Conservation (phyloP, 37 sponge, comb jelly and placozoan species). For the Amphimedon queenslandica region DNA sequence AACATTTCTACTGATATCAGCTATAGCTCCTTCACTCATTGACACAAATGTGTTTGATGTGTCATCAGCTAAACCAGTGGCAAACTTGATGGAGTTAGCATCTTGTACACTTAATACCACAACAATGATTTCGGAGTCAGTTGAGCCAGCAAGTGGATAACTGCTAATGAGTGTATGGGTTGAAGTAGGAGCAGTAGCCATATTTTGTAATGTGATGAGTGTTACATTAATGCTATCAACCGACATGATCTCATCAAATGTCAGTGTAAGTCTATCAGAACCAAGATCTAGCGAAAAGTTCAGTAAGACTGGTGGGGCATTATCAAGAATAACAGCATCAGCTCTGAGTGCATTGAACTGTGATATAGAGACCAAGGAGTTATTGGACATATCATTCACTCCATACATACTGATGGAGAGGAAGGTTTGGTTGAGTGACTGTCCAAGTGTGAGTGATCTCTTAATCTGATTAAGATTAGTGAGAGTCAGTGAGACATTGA, state of each 20-base stretch:
- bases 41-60: conserved; percentile 53
- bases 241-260: conserved; percentile 74
- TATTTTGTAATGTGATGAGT: conserved; percentile 57
- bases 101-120: conserved; percentile 53
- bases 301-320: conserved; percentile 56
- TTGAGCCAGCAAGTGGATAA: conserved; percentile 15
- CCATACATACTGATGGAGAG: conserved; percentile 30
- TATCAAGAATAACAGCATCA: conserved; percentile 40
- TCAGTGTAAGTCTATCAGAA: conserved; percentile 38
- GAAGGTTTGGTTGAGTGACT: conserved; percentile 47
- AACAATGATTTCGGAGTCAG: conserved; percentile 15
- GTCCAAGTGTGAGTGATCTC: conserved; percentile 36
- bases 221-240: conserved; percentile 35
- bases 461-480: conserved; percentile 54
- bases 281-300: conserved; percentile 76
- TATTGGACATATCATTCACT: conserved; percentile 58
- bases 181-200: conserved; percentile 10
- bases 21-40: conserved; percentile 55
- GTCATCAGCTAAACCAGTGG: conserved; percentile 43
- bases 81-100: conserved; percentile 67
- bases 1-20: conserved; percentile 65
- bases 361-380: conserved; percentile 34
- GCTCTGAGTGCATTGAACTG: conserved; percentile 29
- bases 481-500: conserved; percentile 26
- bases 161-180: conserved; percentile 53